phyloP scores from a whole-genome alignment of 2,888 invertebrate genomes.

The Spodoptera exigua region DNA sequence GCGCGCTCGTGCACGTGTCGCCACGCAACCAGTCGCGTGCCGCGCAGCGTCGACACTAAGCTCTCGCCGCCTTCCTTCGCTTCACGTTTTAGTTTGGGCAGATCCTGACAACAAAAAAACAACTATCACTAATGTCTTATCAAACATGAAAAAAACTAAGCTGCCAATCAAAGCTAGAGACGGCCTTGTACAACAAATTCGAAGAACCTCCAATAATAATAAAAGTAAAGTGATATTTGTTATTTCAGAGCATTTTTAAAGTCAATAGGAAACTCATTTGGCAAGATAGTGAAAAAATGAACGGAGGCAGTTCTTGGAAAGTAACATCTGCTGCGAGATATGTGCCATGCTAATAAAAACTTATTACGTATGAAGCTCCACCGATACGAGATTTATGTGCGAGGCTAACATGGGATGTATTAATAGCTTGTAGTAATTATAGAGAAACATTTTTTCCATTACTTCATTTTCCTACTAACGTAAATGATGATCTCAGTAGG shows the following conservation, averaged over 20 bases:
- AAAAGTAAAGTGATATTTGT: too few relatives aligned
- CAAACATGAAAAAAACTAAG: too few relatives aligned
- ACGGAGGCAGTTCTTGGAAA: neutral
- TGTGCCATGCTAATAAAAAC: constrained; percentile 32
- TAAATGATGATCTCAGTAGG: constrained; percentile 4
- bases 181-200: too few relatives aligned
- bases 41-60: constrained; percentile 80
- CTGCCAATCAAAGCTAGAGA: too few relatives aligned
- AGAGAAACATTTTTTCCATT: constrained; percentile 5
- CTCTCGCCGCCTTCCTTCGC: constrained; percentile 88
- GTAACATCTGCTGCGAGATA: constrained; percentile 20
- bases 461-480: constrained; percentile 8
- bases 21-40: constrained; percentile 87
- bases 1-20: constrained; percentile 87
- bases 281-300: too few relatives aligned
- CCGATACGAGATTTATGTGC: neutral
- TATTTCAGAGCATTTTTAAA: too few relatives aligned
- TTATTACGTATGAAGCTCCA: constrained; percentile 6
- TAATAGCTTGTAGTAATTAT: constrained; percentile 3
- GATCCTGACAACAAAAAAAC: constrained; percentile 84
- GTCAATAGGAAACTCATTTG: too few relatives aligned
- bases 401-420: constrained; percentile 15
- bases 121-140: neutral
- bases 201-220: too few relatives aligned
- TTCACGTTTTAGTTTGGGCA: constrained; percentile 86